These are phyloP conservation scores for Globia sparganii DNA, from an alignment of 2,888 invertebrate species.

Conservation along the genomic window DNA sequence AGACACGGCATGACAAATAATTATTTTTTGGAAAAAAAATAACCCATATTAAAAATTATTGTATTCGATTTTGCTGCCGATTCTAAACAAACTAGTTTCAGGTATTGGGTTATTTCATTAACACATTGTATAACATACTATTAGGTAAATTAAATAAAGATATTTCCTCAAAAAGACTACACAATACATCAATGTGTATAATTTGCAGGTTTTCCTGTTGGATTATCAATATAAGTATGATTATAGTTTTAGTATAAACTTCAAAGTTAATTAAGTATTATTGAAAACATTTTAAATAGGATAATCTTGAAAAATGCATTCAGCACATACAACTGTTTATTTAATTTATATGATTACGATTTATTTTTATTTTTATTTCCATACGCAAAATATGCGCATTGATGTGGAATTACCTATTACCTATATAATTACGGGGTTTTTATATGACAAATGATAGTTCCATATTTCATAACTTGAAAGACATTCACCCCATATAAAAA, in stretches of 20 bases:
- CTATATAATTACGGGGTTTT: background rate
- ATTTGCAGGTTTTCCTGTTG: conserved; percentile 43
- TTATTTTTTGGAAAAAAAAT: no score
- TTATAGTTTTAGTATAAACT: background rate
- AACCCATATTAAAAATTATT: no score
- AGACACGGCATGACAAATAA: no score
- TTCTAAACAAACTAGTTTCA: no score
- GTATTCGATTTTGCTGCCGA: no score
- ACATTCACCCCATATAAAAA: conserved; percentile 17
- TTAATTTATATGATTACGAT: background rate
- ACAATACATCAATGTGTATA: background rate
- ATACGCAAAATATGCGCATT: no score
- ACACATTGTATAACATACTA: background rate
- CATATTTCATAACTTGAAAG: conserved; percentile 31
- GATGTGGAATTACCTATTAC: no score
- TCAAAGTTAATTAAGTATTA: background rate
- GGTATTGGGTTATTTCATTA: no score
- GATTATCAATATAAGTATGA: conserved; percentile 22
- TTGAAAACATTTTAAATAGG: background rate
- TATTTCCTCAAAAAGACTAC: conserved; percentile 47
- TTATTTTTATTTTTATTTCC: no score
- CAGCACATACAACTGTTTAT: background rate
- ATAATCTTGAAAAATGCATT: background rate
- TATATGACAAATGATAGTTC: background rate
- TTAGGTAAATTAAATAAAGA: conserved; percentile 27